Evolutionary conservation across 2,888 invertebrate species (phyloP).

Genomic region (Acrobasis suavella): DNA sequence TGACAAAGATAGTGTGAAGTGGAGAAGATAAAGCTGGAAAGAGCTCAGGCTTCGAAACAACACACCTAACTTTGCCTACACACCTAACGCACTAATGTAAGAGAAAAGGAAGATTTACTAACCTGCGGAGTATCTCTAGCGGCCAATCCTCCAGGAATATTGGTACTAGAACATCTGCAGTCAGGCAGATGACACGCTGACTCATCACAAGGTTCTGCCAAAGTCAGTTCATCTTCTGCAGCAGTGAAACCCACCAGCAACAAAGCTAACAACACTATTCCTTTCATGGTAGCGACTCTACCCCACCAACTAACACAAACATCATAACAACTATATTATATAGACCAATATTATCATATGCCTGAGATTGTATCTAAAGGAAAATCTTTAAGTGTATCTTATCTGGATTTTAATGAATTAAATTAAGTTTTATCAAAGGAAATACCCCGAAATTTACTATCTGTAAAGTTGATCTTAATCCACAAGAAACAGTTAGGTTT

Average conservation of each 20-base stretch:
- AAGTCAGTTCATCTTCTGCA: constrained; percentile 28
- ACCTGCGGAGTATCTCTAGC: constrained; percentile 79
- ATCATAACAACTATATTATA: not conserved
- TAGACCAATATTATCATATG: constrained; percentile 2
- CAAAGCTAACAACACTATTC: not conserved
- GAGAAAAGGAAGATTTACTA: not conserved
- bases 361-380: not conserved
- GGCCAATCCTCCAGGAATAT: constrained; percentile 70
- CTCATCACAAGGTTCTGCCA: constrained; percentile 58
- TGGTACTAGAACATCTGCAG: constrained; percentile 77
- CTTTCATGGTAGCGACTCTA: not conserved
- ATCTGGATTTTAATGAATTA: not conserved
- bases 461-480: not conserved
- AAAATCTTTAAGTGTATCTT: constrained; percentile 9
- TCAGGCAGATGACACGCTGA: constrained; percentile 73
- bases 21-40: too few species aligned
- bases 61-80: too few species aligned
- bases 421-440: not conserved
- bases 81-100: too few species aligned
- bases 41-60: too few species aligned
- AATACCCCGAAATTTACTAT: constrained; percentile 1
- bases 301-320: constrained; percentile 10
- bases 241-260: constrained; percentile 21
- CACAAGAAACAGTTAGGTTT: not conserved
- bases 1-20: too few species aligned